Percentiles rank a stretch among this genome's conserved stretches.
Evolutionary conservation across 2,888 invertebrate species (phyloP).

Genomic region (Patella depressa): DNA sequence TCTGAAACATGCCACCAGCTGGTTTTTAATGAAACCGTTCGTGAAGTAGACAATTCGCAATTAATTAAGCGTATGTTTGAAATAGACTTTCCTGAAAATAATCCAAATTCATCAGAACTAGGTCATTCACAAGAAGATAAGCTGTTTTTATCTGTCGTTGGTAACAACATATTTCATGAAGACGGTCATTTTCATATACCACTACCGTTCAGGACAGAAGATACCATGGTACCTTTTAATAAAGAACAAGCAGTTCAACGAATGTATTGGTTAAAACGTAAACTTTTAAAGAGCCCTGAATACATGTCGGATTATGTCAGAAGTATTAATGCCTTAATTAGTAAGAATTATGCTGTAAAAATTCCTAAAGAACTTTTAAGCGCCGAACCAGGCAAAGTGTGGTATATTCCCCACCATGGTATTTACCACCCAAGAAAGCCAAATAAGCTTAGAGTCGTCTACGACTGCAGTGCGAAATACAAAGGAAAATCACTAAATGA

Average conservation of each 20-base stretch:
- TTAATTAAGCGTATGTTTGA: not conserved
- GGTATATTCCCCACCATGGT: constrained; percentile 14
- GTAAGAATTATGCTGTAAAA: constrained; percentile 6
- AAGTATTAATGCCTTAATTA: constrained; percentile 17
- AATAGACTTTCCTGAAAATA: constrained; percentile 5
- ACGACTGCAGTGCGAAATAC: constrained; percentile 19
- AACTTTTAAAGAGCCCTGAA: not conserved
- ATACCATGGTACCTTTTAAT: not conserved
- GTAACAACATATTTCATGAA: not conserved
- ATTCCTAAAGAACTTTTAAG: not conserved
- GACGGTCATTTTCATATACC: not conserved
- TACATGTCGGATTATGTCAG: constrained; percentile 17
- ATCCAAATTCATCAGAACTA: not conserved
- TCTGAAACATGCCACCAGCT: not conserved
- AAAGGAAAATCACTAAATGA: constrained; percentile 18
- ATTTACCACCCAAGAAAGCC: constrained; percentile 28
- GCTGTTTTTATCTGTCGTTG: not conserved
- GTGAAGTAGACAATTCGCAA: not conserved
- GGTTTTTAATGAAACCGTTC: not conserved
- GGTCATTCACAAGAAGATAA: not conserved
- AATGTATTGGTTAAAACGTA: not conserved
- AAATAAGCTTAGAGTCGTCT: constrained; percentile 14
- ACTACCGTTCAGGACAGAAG: not conserved
- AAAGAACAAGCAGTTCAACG: not conserved
- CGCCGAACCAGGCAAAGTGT: not conserved